Evolutionary conservation across 2,113 vertebrate genomes (phyloP), one percentile per base, ranked within the genome.

Genomic region (Lepus europaeus): DNA sequence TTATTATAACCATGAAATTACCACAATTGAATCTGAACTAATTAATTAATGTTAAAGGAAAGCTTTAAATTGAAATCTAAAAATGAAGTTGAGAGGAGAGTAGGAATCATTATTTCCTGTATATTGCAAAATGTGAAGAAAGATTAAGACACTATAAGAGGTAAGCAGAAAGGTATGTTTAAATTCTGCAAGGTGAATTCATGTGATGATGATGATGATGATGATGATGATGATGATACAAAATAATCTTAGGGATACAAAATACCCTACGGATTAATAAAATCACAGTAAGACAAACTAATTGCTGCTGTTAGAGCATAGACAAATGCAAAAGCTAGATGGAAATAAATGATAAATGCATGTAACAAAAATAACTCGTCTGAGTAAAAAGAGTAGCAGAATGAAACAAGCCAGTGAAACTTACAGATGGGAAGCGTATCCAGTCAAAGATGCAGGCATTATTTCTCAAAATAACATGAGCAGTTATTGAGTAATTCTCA

Each of bases 31-130:
- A 56, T 78, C 31, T 81, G 90, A 88, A 13, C 2, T 22, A 79
- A 76, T 89, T 89, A 73, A 76, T 89, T 86, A 73, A 70, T 23
- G 89, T 90, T 82, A 81, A 74, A 20, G 23, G 5, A 81, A 66
- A 23, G 14, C 16, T 88, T 45, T 49, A 56, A 82, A 95, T 93
- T 61, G 84, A 27, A 89, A 89, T 77, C 11, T 77, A 39, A 70
- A 81, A 95, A 59, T 51, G 92, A 88, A 61, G 4, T 6, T 66
- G 22, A 83, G 20, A 51, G 49, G 20, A 25, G 1, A 72, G 19
- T 61, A 77, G 16, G 0, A 2, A 33, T 66, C 25, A 39, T 13
- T 82, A 39, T 92, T 80, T 1, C 9, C 10, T 85, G 0, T 76
- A 45, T 20, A 51, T 66, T 31, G 0, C 6, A 86, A 12, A 53